Conservation (phyloP, 2,797 vertebrate genomes). For the Lepus townsendii region DNA sequence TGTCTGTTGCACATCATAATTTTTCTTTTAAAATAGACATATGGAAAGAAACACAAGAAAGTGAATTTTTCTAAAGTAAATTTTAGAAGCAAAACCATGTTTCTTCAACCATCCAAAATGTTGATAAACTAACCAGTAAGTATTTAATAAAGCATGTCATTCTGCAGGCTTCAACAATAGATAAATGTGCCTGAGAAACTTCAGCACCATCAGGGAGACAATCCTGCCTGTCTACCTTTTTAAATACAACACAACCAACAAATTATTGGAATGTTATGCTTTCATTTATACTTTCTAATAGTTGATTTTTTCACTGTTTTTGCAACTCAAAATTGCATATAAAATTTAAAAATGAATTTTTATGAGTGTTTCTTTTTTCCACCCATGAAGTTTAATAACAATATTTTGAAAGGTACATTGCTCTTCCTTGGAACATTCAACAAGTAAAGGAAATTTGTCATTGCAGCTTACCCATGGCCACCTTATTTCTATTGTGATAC, state of each 20-base stretch:
- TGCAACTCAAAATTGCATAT: not conserved
- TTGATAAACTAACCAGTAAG: not conserved
- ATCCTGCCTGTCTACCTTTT: not conserved
- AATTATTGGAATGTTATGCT: not conserved
- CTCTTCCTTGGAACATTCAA: conserved; percentile 36
- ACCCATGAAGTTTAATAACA: not conserved
- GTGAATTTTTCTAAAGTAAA: not conserved
- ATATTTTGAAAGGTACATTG: conserved; percentile 29
- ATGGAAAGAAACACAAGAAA: not conserved
- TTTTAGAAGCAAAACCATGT: not conserved
- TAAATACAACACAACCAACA: not conserved
- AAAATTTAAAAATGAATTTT: not conserved
- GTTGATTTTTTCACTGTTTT: not conserved
- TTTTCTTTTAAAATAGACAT: conserved; percentile 45
- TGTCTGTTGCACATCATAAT: not conserved
- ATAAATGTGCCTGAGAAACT: not conserved
- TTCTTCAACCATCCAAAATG: not conserved
- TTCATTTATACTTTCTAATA: not conserved
- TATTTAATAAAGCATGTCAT: not conserved
- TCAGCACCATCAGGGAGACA: not conserved
- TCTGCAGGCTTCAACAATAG: not conserved
- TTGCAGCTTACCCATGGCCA: not conserved
- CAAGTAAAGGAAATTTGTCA: conserved; percentile 35
- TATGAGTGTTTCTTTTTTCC: conserved; percentile 29
- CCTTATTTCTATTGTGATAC: not conserved